Base-by-base conservation (phyloP, 2,113 vertebrate species). In the Semnornis frantzii region DNA sequence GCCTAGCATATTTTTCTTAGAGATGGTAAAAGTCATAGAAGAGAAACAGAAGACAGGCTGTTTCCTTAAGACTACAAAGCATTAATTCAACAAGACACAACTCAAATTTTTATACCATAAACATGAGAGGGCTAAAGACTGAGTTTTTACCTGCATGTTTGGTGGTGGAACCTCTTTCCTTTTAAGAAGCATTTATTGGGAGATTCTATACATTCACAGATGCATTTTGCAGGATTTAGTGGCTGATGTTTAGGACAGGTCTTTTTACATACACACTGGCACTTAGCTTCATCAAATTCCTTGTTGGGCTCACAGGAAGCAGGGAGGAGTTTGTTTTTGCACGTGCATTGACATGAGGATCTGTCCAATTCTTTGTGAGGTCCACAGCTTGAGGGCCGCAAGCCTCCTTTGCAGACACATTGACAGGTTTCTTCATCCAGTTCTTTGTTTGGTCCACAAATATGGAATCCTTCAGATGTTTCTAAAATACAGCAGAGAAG, bases 341-440 rank as follows among this genome's bases (percentile, higher is more conserved):
- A 99, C 11, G 96, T 93, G 68, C 99, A 99, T 89, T 98, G 98
- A 93, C 99, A 99, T 0, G 98, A 98, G 58, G 98, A 97, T 72
- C 96, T 98, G 96, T 99, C 98, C 6, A 99, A 93, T 87, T 98
- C 98, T 66, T 95, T 98, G 95, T 98, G 97, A 16, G 98, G 98
- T 25, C 98, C 98, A 25, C 99, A 99, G 96, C 97, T 97, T 7
- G 97, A 98, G 63, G 94, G 96, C 28, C 50, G 91, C 74, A 98
- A 65, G 2, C 94, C 97, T 14, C 94, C 98, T 89, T 63, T 98
- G 95, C 99, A 99, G 52, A 99, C 97, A 57, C 99, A 99, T 44
- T 99, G 99, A 74, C 99, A 99, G 7, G 98, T 99, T 85, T 99
- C 99, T 92, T 99, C 97, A 64, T 99, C 98, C 87, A 99, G 97